Percentiles rank a stretch among this genome's conserved stretches.
These are phyloP conservation scores for Amia ocellicauda DNA, from an alignment of 2,113 vertebrate species.

Conservation along the genomic window DNA sequence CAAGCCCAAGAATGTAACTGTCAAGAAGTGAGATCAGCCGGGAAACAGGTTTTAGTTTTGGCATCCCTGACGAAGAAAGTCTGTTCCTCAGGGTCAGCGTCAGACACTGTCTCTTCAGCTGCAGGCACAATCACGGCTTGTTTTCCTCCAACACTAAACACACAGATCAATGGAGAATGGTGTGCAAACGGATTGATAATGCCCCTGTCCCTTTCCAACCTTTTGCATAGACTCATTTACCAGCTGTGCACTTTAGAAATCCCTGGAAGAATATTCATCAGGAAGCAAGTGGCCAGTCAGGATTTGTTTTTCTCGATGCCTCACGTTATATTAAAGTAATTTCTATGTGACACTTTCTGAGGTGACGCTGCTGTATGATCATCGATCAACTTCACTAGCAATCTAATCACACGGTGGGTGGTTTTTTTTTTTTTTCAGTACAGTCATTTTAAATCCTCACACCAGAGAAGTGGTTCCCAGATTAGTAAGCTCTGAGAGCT, in stretches of 20 bases:
- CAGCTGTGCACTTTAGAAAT: constrained; percentile 41
- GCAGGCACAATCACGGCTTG: background rate
- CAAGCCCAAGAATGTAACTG: too few species aligned
- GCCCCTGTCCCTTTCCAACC: constrained; percentile 29
- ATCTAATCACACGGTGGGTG: background rate
- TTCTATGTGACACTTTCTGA: constrained; percentile 37
- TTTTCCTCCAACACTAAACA: constrained; percentile 1
- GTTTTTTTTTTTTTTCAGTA: too few species aligned
- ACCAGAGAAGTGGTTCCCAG: too few species aligned
- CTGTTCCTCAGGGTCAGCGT: too few species aligned
- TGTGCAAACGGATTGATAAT: constrained; percentile 37
- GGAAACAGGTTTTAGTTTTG: too few species aligned
- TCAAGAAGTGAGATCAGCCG: too few species aligned
- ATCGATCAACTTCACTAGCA: constrained; percentile 35
- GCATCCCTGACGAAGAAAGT: too few species aligned
- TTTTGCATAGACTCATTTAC: constrained; percentile 42
- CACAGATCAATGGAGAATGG: constrained; percentile 33
- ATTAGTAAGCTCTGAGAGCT: too few species aligned
- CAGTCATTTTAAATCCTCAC: too few species aligned
- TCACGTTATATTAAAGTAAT: constrained; percentile 22
- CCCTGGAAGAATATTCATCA: constrained; percentile 54
- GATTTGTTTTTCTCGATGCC: constrained; percentile 8
- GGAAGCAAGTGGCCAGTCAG: constrained; percentile 26
- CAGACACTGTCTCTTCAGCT: background rate
- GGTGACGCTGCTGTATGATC: constrained; percentile 25